Percentiles rank a stretch among this genome's conserved stretches.
phyloP scores from a whole-genome alignment of 2,888 invertebrate genomes.

The Cantharis lateralis region DNA sequence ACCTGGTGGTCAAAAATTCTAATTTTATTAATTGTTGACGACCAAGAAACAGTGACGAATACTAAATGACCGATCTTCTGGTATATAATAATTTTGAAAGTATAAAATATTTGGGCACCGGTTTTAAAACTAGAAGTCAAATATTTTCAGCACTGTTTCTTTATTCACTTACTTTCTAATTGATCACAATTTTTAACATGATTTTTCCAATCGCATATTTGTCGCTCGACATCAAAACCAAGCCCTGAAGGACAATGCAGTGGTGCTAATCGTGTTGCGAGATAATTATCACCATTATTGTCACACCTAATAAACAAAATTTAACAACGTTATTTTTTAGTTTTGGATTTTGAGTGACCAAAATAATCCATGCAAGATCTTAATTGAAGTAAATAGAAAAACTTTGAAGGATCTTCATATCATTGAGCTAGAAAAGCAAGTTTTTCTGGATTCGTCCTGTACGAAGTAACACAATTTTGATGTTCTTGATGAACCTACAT shows the following conservation, averaged over 20 bases:
- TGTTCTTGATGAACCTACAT: background rate
- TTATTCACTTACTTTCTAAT: conserved; percentile 83
- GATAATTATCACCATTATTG: conserved; percentile 86
- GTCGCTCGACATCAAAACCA: conserved; percentile 91
- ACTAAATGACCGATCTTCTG: background rate
- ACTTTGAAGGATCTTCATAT: background rate
- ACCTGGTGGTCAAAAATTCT: conserved; percentile 65
- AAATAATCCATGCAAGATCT: background rate
- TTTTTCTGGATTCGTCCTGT: background rate
- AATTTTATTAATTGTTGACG: conserved; percentile 34
- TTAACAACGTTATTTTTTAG: background rate
- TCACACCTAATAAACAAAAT: conserved; percentile 75
- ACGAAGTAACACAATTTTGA: background rate
- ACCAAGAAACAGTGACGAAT: conserved; percentile 48
- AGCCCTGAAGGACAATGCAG: conserved; percentile 89
- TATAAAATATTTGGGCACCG: background rate
- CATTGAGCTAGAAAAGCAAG: background rate
- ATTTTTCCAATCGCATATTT: conserved; percentile 96
- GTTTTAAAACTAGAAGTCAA: conserved; percentile 7
- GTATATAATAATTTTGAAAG: background rate
- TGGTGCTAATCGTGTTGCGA: conserved; percentile 83
- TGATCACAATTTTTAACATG: conserved; percentile 95
- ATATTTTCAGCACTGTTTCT: background rate
- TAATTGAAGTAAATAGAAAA: background rate
- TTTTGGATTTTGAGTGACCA: background rate